Evolutionary conservation across 2,888 invertebrate genomes (phyloP).

Genomic region (Drosophila neutralis): DNA sequence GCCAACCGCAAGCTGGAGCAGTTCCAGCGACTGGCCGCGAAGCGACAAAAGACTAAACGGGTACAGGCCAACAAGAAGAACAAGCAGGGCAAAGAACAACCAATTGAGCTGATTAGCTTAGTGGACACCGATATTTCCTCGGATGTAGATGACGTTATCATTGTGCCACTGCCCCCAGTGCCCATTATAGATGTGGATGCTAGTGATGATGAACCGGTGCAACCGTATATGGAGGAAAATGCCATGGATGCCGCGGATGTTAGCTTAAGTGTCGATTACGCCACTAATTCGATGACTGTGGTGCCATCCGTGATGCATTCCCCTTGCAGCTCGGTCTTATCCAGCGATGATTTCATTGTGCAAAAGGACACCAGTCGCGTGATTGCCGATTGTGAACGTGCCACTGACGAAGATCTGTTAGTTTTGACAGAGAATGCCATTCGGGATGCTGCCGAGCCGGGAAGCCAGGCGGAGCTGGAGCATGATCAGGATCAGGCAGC

Average conservation of each 20-base stretch:
- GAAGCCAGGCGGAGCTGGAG: background rate
- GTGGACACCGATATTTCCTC: conserved; percentile 63
- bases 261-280: conserved; percentile 32
- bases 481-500: conserved; percentile 3
- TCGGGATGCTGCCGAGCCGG: conserved; percentile 40
- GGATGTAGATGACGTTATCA: conserved; percentile 82
- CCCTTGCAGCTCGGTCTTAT: conserved; percentile 81
- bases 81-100: conserved; percentile 24
- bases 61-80: conserved; percentile 58
- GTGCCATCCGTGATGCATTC: conserved; percentile 49
- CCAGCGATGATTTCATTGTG: conserved; percentile 84
- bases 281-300: background rate
- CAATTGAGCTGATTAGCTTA: conserved; percentile 65
- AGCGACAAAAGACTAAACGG: conserved; percentile 76
- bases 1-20: conserved; percentile 74
- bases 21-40: conserved; percentile 69
- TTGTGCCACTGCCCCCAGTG: conserved; percentile 78
- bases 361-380: conserved; percentile 81
- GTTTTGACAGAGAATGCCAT: conserved; percentile 74
- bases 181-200: conserved; percentile 79
- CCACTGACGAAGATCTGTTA: conserved; percentile 82
- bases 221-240: conserved; percentile 71
- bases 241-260: conserved; percentile 78
- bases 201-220: conserved; percentile 70
- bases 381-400: conserved; percentile 62